phyloP scores from a whole-genome alignment of 2,113 vertebrate genomes.

The Trichechus manatus region DNA sequence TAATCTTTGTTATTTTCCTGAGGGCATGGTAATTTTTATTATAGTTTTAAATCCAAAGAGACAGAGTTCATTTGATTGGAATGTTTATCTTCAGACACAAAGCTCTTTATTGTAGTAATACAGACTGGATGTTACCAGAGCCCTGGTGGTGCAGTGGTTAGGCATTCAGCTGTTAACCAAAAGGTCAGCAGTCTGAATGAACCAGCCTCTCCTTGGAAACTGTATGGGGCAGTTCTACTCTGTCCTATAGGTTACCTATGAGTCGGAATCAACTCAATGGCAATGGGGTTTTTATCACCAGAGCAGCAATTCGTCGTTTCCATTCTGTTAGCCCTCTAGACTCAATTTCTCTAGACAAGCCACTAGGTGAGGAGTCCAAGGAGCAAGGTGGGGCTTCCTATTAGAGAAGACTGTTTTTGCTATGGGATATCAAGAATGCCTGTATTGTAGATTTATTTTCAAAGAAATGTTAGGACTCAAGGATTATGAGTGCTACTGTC shows the following conservation, averaged over 20 bases:
- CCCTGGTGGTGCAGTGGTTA: too few species aligned
- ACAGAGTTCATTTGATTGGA: not conserved
- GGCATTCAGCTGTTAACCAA: too few species aligned
- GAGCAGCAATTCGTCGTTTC: not conserved
- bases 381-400: not conserved
- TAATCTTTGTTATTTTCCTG: not conserved
- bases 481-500: not conserved
- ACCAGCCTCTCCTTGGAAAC: too few species aligned
- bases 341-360: not conserved
- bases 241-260: too few species aligned
- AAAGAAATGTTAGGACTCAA: not conserved
- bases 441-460: not conserved
- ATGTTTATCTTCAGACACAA: slow-evolving; percentile 4
- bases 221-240: too few species aligned
- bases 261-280: too few species aligned
- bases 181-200: too few species aligned
- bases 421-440: not conserved
- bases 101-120: not conserved
- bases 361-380: not conserved
- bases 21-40: slow-evolving; percentile 1
- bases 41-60: slow-evolving; percentile 37
- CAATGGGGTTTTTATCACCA: not conserved
- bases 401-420: not conserved
- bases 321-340: not conserved
- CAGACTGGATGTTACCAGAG: not conserved